Base-by-base conservation (phyloP, 2,113 vertebrate genomes). In the Tenrec ecaudatus region DNA sequence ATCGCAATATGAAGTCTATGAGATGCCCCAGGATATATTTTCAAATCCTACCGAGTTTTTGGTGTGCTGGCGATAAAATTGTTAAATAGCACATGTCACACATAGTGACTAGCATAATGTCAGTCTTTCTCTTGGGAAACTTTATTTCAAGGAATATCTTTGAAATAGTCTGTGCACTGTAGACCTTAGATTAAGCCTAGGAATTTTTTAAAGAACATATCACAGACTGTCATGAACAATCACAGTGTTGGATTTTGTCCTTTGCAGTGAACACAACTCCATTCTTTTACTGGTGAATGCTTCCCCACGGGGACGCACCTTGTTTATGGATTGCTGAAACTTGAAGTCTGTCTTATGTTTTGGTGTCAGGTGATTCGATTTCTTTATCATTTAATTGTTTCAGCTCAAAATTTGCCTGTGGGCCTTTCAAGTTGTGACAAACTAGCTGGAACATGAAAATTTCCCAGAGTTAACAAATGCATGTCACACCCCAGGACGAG, bases 401-500 rank as follows among this genome's bases (percentile, higher is more conserved):
- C 57, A 69, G 79, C 68, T 92, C 62, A 33, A 75, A 93, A 92
- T 95, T 84, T 94, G 88, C 95, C 93, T 64, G 22, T 90, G 71
- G 88, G 92, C 73, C 90, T 33, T 93, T 81, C 62, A 87, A 90
- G 29, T 91, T 58, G 75, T 86, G 66, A 95, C 85, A 88, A 93
- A 94, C 93, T 93, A 97, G 85, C 96, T 95, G 89, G 88, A 88
- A 92, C 60, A 57, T 95, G 96, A 96, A 95, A 96, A 90, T 80
- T 84, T 95, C 92, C 96, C 69, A 86, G 94, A 92, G 91, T 93
- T 85, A 93, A 94, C 88, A 95, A 92, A 88, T 0, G 2, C 89
- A 79, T 80, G 84, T 96, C 95, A 96, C 95, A 95, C 87, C 92
- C 53, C 69, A 76, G 89, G 82, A 86, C 94, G 82, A 90, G 22